Percentiles rank a stretch among this genome's conserved stretches.
Conservation (phyloP, 2,888 invertebrate species). For the Nomada fucata region DNA sequence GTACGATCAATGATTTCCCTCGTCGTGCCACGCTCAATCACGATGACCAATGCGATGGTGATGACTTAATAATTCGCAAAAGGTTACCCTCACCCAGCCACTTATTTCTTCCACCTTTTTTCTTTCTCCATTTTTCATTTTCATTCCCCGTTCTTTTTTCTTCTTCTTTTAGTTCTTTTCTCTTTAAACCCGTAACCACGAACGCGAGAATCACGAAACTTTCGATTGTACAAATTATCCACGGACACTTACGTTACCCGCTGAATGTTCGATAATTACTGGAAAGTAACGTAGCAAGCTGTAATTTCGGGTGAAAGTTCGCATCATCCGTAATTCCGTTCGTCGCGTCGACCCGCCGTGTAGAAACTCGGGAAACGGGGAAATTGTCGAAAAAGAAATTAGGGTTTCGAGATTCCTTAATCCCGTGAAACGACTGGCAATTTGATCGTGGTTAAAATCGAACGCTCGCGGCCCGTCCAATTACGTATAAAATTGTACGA, state of each 20-base stretch:
- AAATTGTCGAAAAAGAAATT: not conserved
- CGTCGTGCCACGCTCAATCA: not conserved
- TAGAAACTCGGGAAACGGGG: not conserved
- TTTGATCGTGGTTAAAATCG: not conserved
- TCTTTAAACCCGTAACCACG: not conserved
- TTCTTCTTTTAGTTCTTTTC: not conserved
- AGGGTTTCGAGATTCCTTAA: not conserved
- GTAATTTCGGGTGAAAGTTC: slow-evolving; percentile 72
- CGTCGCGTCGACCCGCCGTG: not conserved
- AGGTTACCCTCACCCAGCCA: not conserved
- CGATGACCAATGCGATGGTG: not conserved
- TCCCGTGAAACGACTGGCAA: slow-evolving; percentile 6
- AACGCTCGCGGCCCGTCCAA: not conserved
- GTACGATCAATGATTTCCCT: slow-evolving; percentile 7
- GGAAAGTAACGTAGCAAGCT: slow-evolving; percentile 63
- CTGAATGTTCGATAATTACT: slow-evolving; percentile 62
- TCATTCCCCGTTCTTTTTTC: not conserved
- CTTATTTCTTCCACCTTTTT: not conserved
- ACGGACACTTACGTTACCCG: slow-evolving; percentile 27
- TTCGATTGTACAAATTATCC: slow-evolving; percentile 49
- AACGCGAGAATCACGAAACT: slow-evolving; percentile 31
- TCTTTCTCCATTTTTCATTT: not conserved
- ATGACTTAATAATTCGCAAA: slow-evolving; percentile 33
- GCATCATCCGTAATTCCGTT: slow-evolving; percentile 39
- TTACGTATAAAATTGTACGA: not conserved